phyloP scores from a whole-genome alignment of 2,113 vertebrate species.

The Colistium nudipinnis region DNA sequence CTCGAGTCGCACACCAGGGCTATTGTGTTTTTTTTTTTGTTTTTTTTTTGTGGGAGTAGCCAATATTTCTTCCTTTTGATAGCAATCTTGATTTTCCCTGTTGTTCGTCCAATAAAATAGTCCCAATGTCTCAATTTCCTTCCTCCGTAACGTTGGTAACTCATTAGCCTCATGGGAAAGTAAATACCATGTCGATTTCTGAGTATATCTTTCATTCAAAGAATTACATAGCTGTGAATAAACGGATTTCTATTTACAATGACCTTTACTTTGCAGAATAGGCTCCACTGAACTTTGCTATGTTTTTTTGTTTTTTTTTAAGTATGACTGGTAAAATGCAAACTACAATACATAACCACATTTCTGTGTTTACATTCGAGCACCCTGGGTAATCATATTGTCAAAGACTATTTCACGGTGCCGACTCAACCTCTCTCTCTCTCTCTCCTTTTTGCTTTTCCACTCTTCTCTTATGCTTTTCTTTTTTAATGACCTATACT shows the following conservation, averaged over 20 bases:
- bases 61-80: constrained; percentile 61
- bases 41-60: constrained; percentile 61
- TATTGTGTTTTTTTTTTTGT: constrained; percentile 41
- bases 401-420: constrained; percentile 75
- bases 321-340: too few relatives aligned
- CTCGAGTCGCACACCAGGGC: background rate
- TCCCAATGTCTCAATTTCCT: constrained; percentile 52
- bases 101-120: constrained; percentile 57
- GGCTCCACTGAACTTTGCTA: too few relatives aligned
- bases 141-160: constrained; percentile 25
- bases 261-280: too few relatives aligned
- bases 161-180: constrained; percentile 32
- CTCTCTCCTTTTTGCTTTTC: background rate
- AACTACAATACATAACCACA: too few relatives aligned
- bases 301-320: too few relatives aligned
- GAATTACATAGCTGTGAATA: background rate
- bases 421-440: constrained; percentile 27
- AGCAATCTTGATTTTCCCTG: constrained; percentile 44
- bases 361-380: constrained; percentile 62
- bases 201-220: constrained; percentile 3
- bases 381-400: constrained; percentile 73
- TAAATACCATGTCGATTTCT: constrained; percentile 21
- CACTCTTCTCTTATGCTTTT: background rate
- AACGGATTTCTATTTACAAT: too few relatives aligned
- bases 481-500: too few relatives aligned